phyloP scores from a whole-genome alignment of 2,113 vertebrate species.

The Galbula dea region DNA sequence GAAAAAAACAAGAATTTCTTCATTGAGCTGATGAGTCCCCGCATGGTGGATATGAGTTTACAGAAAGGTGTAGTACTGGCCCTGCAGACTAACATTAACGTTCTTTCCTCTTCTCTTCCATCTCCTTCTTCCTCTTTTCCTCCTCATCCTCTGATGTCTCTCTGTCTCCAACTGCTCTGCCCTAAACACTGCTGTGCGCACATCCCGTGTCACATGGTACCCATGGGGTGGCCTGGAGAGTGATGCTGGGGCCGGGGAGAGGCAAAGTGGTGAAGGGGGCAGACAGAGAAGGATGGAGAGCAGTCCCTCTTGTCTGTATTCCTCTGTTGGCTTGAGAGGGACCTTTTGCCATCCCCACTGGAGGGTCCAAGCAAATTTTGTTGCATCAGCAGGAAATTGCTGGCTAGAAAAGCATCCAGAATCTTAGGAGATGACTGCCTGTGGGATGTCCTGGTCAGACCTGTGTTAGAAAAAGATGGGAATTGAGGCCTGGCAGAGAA shows the following conservation, averaged over 20 bases:
- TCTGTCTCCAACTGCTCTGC: conserved; percentile 56
- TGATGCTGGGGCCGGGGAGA: not conserved
- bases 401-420: not conserved
- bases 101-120: conserved; percentile 62
- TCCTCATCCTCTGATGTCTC: conserved; percentile 27
- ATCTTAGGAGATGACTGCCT: not conserved
- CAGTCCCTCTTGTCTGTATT: not conserved
- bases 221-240: not conserved
- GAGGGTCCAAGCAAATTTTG: not conserved
- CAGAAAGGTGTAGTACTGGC: conserved; percentile 87
- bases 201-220: conserved; percentile 75
- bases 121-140: conserved; percentile 37
- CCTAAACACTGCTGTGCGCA: conserved; percentile 64
- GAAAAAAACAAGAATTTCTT: conserved; percentile 87
- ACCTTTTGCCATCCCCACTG: not conserved
- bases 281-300: not conserved
- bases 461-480: not conserved
- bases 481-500: not conserved
- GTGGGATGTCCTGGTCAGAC: not conserved
- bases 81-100: conserved; percentile 74
- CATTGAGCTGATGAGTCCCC: conserved; percentile 84
- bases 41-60: conserved; percentile 86
- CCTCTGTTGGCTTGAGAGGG: not conserved
- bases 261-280: not conserved
- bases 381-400: not conserved